Evolutionary conservation across 2,888 invertebrate genomes (phyloP).

Genomic region (Drosophila setosimentum): DNA sequence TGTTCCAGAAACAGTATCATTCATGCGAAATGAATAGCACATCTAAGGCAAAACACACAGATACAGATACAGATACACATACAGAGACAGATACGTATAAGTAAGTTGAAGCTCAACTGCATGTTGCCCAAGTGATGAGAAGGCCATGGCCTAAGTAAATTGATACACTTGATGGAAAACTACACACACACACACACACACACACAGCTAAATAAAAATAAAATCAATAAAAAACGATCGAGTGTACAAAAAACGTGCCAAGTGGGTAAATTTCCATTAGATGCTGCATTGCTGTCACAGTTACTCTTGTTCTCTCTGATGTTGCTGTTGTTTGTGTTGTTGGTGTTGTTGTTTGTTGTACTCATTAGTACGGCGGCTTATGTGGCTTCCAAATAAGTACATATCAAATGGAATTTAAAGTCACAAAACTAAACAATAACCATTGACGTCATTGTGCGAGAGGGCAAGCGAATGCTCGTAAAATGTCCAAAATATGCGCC

Average conservation of each 20-base stretch:
- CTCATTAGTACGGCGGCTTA: constrained; percentile 65
- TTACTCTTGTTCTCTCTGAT: constrained; percentile 20
- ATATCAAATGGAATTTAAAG: constrained; percentile 47
- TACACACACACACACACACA: too few species aligned
- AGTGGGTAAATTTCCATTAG: constrained; percentile 78
- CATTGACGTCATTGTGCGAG: constrained; percentile 54
- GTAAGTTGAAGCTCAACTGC: constrained; percentile 1
- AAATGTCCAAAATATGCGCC: constrained; percentile 44
- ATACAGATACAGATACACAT: constrained; percentile 2
- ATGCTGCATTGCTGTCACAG: constrained; percentile 19
- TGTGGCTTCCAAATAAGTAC: constrained; percentile 47
- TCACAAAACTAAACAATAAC: constrained; percentile 51
- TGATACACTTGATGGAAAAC: constrained; percentile 44
- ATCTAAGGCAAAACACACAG: not conserved
- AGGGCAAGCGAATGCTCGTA: constrained; percentile 27
- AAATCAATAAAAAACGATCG: constrained; percentile 16
- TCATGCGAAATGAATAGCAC: constrained; percentile 52
- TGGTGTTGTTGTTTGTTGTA: constrained; percentile 45
- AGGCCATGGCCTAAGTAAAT: constrained; percentile 50
- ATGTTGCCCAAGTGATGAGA: constrained; percentile 31
- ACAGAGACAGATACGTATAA: not conserved
- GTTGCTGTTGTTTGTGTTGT: constrained; percentile 3
- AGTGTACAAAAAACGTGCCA: constrained; percentile 51
- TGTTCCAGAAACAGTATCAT: constrained; percentile 56
- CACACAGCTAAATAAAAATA: constrained; percentile 19